Base-by-base conservation (phyloP, 2,113 vertebrate genomes). In the Leiothrix lutea region DNA sequence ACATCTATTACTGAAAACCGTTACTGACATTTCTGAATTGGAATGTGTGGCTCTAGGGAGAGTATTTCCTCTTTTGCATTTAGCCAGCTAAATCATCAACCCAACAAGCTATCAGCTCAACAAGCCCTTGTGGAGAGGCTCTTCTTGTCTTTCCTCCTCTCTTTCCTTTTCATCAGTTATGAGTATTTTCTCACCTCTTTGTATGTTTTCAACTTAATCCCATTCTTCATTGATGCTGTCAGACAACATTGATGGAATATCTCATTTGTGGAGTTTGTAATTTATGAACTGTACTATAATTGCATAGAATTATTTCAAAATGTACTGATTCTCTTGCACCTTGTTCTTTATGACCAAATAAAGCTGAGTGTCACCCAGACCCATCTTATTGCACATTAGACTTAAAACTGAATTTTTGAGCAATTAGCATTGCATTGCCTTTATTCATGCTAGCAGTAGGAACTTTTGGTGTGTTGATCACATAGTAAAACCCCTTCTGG, bases 11-110 rank as follows among this genome's bases (percentile, higher is more conserved):
- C 88, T 91, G 86, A 74, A 95, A 96, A 93, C 75, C 0, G 1
- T 84, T 96, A 51, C 72, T 90, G 92, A 72, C 71, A 26, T 83
- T 94, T 95, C 86, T 92, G 83, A 84, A 84, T 81, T 86, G 84
- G 60, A 86, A 84, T 67, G 83, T 28, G 48, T 81, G 47, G 61
- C 83, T 94, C 73, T 56, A 51, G 64, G 74, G 77, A 84, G 44
- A 48, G 26, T 80, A 88, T 89, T 92, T 94, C 57, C 73, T 89
- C 60, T 84, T 88, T 66, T 80, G 47, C 72, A 40, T 94, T 86
- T 71, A 81, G 29, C 60, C 56, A 80, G 48, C 64, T 92, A 91
- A 86, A 95, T 88, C 64, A 78, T 86, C 56, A 79, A 24, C 50
- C 57, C 75, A 66, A 64, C 80, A 80, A 78, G 47, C 79, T 88